phyloP scores from a whole-genome alignment of 2,113 vertebrate genomes.

The Spheniscus mendiculus region DNA sequence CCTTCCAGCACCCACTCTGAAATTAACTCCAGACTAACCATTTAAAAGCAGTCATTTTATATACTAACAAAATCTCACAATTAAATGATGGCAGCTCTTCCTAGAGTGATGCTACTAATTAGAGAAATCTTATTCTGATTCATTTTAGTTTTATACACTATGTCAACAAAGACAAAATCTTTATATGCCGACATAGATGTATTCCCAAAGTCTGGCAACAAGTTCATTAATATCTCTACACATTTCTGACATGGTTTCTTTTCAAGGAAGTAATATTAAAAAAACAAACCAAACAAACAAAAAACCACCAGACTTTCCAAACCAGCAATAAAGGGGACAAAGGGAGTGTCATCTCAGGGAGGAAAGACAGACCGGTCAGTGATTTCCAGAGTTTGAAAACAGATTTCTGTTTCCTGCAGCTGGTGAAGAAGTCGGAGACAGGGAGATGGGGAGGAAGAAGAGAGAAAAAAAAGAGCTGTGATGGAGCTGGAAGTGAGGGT shows the following conservation, averaged over 20 bases:
- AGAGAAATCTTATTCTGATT: not conserved
- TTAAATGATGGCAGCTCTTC: not conserved
- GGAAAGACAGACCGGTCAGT: too few relatives aligned
- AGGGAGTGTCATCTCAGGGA: not conserved
- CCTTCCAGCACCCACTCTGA: not conserved
- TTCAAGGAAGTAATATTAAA: not conserved
- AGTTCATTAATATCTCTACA: not conserved
- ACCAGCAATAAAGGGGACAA: not conserved
- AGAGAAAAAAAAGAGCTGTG: not conserved
- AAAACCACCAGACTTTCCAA: not conserved
- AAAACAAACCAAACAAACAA: not conserved
- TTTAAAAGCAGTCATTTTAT: not conserved
- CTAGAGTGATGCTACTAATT: not conserved
- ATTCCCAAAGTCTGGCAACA: not conserved
- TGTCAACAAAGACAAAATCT: not conserved
- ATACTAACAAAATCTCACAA: not conserved
- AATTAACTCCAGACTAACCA: not conserved
- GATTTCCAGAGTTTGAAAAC: not conserved
- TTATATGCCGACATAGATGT: not conserved
- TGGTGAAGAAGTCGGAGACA: too few relatives aligned
- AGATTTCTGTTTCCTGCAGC: too few relatives aligned
- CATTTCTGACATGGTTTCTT: not conserved
- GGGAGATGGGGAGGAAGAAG: too few relatives aligned
- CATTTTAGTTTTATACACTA: not conserved
- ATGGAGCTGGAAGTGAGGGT: not conserved